Conservation (phyloP, 1,140 invertebrate species). For the Orius laevigatus region DNA sequence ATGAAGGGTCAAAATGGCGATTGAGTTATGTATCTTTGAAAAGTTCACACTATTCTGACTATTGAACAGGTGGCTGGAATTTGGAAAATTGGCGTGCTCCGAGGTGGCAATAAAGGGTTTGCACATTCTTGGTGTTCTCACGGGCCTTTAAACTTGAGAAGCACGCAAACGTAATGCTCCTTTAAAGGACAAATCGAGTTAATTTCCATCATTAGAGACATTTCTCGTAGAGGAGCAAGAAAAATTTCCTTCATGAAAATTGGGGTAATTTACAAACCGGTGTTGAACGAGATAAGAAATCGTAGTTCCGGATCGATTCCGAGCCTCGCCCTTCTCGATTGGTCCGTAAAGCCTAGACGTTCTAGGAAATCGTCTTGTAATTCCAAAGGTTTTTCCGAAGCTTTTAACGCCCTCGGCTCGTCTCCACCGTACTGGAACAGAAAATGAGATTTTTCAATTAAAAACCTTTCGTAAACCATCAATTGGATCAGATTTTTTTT, state of each 20-base stretch:
- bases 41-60: no score
- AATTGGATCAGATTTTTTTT: no score
- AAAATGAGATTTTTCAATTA: neutral
- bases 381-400: slow-evolving; percentile 36
- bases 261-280: slow-evolving; percentile 28
- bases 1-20: neutral
- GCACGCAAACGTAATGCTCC: no score
- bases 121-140: no score
- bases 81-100: no score
- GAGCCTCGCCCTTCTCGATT: slow-evolving; percentile 36
- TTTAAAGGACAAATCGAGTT: no score
- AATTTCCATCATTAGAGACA: no score
- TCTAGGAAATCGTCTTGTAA: slow-evolving; percentile 44
- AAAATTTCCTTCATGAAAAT: neutral
- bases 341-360: slow-evolving; percentile 38
- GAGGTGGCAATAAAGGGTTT: no score
- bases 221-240: no score
- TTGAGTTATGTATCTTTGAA: no score
- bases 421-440: slow-evolving; percentile 35
- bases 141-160: no score
- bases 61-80: neutral
- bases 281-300: slow-evolving; percentile 40
- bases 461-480: neutral
- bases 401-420: slow-evolving; percentile 33
- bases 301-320: slow-evolving; percentile 46